These are phyloP conservation scores for Dendrolimus punctatus DNA, from an alignment of 1,140 invertebrate species.

Conservation along the genomic window DNA sequence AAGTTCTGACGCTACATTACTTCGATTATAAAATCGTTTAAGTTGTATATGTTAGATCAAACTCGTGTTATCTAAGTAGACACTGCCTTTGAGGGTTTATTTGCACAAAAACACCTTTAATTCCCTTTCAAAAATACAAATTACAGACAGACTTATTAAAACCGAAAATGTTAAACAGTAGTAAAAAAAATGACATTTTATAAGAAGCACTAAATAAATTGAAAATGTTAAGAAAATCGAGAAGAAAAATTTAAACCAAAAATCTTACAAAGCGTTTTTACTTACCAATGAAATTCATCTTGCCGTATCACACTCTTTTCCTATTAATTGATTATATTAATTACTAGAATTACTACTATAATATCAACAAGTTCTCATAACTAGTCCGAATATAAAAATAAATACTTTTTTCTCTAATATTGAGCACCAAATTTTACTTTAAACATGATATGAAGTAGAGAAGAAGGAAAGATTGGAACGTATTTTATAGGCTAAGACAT, in stretches of 20 bases:
- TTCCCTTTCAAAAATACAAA: background rate
- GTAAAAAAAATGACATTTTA: constrained; percentile 6
- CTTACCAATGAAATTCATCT: constrained; percentile 66
- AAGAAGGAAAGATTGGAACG: constrained; percentile 13
- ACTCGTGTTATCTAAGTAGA: too few relatives aligned
- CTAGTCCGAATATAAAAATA: constrained; percentile 58
- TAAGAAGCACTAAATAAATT: constrained; percentile 9
- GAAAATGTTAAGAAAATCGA: too few relatives aligned
- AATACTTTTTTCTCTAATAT: constrained; percentile 31
- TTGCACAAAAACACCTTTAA: too few relatives aligned
- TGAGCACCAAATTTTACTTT: constrained; percentile 61
- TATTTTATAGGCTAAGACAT: constrained; percentile 28
- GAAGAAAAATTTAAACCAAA: too few relatives aligned
- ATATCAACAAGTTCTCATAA: constrained; percentile 37
- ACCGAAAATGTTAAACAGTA: background rate
- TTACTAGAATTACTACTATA: constrained; percentile 29
- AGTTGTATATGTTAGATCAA: too few relatives aligned
- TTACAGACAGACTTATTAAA: constrained; percentile 6
- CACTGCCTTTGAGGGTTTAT: too few relatives aligned
- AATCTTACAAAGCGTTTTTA: constrained; percentile 6
- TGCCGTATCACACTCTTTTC: constrained; percentile 26
- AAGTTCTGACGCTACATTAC: too few relatives aligned
- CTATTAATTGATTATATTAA: constrained; percentile 34
- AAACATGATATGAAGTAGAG: constrained; percentile 56
- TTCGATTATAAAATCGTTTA: too few relatives aligned